Percentiles rank a stretch among this genome's conserved stretches.
Conservation (phyloP, 2,113 vertebrate species). For the Phrynosoma platyrhinos region DNA sequence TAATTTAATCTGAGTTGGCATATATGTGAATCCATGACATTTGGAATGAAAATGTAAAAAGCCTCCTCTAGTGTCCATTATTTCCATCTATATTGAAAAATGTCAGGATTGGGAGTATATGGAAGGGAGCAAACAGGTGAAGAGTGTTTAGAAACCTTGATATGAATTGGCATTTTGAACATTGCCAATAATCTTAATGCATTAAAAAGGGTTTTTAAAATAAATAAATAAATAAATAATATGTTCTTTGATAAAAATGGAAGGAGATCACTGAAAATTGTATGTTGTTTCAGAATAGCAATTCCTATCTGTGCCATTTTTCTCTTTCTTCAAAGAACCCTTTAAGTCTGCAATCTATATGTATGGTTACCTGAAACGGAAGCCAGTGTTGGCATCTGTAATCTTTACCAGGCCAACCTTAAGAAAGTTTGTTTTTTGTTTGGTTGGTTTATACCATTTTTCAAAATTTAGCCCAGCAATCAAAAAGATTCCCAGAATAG, state of each 20-base stretch:
- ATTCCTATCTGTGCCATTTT: background rate
- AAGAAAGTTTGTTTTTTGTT: background rate
- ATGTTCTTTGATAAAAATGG: background rate
- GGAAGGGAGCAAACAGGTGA: conserved; percentile 15
- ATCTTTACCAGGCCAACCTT: background rate
- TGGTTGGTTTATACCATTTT: background rate
- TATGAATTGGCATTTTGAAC: conserved; percentile 22
- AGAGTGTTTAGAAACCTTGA: background rate
- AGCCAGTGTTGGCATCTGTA: background rate
- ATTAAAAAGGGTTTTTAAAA: conserved; percentile 7
- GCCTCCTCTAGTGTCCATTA: background rate
- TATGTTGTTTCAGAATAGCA: background rate
- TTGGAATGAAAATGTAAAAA: background rate
- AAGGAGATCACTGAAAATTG: conserved; percentile 1
- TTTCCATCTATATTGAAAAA: conserved; percentile 21
- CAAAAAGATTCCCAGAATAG: background rate
- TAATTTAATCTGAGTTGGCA: background rate
- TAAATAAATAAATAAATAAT: background rate
- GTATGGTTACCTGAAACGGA: too few species aligned
- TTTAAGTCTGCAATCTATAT: background rate
- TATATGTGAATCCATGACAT: background rate
- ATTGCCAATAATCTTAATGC: conserved; percentile 4
- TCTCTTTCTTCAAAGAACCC: background rate
- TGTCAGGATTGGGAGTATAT: background rate
- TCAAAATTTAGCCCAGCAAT: too few species aligned